Base-by-base conservation (phyloP, 2,888 invertebrate genomes). In the Octonoba sinensis region DNA sequence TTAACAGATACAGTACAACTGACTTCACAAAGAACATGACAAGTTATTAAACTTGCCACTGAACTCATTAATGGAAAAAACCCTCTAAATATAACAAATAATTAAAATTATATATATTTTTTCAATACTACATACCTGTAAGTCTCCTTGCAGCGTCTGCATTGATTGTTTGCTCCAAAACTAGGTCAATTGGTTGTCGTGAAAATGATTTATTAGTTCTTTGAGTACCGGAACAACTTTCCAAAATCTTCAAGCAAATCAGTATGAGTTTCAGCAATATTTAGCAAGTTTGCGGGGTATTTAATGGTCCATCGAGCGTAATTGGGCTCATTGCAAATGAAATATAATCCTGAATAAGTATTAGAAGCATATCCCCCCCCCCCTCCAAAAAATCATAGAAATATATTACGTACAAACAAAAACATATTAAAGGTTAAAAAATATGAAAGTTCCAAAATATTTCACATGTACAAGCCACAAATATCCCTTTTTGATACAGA, bases 121-220 rank as follows among this genome's bases (percentile, higher is more conserved):
- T 47, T 47, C 47, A 47, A 47, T 15, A 47, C 47, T 47, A 47
- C 47, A 47, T 47, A 47, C 47, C 47, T 47, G 47, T 47, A 47
- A 47, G 47, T 47, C 47, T 47, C 47, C 47, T 47, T 47, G 47
- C 47, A 47, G 47, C 47, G 47, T 47, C 47, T 13, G 47, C 47
- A 47, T 15, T 47, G 47, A 47, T 47, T 47, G 47, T 47, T 47
- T 47, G 47, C 15, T 47, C 47, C 47, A 47, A 47, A 47, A 47
- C 47, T 47, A 47, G 47, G 47, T 47, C 47, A 47, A 15, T 47
- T 47, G 47, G 47, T 47, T 47, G 47, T 47, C 47, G 47, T 47
- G 47, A 47, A 47, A 47, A 47, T 47, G 47, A 47, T 47, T 47
- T 47, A 47, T 47, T 47, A 47, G 47, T 47, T 47, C 47, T 47